These are phyloP conservation scores for Zoanthus sociatus DNA, from an alignment of 92 coral and sea anemone species.

Conservation along the genomic window DNA sequence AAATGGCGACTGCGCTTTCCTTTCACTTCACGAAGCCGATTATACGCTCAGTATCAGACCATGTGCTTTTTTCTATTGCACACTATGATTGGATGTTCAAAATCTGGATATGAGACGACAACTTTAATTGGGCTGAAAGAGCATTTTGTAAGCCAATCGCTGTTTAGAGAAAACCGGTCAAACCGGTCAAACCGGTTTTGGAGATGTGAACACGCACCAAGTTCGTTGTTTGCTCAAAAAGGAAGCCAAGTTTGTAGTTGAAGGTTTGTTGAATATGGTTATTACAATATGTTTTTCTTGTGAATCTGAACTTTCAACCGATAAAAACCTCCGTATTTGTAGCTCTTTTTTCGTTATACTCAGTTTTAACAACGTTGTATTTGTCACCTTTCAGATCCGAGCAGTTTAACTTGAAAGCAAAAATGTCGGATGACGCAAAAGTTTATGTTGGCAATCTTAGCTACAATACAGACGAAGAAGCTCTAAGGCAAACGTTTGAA, in stretches of 20 bases:
- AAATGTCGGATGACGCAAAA: slow-evolving; percentile 30
- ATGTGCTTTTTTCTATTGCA: slow-evolving; percentile 25
- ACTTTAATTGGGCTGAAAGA: background rate
- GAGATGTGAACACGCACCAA: background rate
- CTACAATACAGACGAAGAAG: background rate
- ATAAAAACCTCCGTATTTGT: background rate
- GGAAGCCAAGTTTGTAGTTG: background rate
- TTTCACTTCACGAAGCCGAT: no score
- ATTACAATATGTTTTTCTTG: background rate
- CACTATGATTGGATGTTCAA: slow-evolving; percentile 19
- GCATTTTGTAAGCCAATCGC: background rate
- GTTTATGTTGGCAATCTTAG: slow-evolving; percentile 24
- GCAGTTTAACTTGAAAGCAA: background rate
- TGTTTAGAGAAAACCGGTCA: background rate
- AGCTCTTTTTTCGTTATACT: background rate
- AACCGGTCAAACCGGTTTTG: slow-evolving; percentile 43
- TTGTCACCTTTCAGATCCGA: slow-evolving; percentile 7
- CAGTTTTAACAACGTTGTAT: background rate
- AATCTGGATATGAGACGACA: background rate
- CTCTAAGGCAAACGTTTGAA: slow-evolving; percentile 3
- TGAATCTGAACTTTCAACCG: background rate
- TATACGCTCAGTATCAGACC: background rate
- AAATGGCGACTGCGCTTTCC: background rate
- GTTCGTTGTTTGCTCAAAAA: background rate
- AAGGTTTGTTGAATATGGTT: no score